phyloP scores from a whole-genome alignment of 2,113 vertebrate genomes.

The Catagonus wagneri region DNA sequence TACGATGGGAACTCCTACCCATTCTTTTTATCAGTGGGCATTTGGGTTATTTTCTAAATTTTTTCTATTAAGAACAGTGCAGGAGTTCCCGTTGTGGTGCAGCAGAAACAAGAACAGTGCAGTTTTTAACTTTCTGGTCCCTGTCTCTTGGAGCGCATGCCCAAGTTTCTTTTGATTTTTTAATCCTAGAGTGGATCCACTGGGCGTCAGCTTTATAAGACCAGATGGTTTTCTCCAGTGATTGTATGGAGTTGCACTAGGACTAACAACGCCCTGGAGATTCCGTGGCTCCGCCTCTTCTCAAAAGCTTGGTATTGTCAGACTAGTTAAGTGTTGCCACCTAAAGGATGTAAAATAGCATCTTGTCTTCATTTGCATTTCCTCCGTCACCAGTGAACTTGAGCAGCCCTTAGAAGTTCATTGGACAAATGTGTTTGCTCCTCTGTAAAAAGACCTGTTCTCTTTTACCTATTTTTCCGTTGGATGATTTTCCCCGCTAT shows the following conservation, averaged over 20 bases:
- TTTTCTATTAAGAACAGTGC: not conserved
- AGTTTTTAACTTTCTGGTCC: not conserved
- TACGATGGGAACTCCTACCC: no score
- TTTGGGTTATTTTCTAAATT: not conserved
- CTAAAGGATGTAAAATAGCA: not conserved
- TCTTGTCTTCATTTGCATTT: slow-evolving; percentile 59
- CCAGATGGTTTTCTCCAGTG: not conserved
- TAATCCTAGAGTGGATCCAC: not conserved
- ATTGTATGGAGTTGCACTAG: not conserved
- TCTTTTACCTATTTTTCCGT: not conserved
- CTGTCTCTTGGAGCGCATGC: not conserved
- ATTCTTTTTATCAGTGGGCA: not conserved
- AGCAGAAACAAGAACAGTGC: not conserved
- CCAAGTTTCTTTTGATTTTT: not conserved
- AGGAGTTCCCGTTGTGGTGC: no score
- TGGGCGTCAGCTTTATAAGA: not conserved
- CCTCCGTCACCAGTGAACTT: not conserved
- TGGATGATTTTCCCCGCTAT: not conserved
- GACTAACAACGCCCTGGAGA: not conserved
- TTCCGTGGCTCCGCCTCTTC: not conserved
- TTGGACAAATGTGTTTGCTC: not conserved
- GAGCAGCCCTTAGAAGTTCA: not conserved
- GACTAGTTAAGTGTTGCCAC: not conserved
- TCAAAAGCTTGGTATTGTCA: not conserved
- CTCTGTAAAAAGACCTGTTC: not conserved